Conservation (phyloP, 2,113 vertebrate species). For the Lucifuga dentata region DNA sequence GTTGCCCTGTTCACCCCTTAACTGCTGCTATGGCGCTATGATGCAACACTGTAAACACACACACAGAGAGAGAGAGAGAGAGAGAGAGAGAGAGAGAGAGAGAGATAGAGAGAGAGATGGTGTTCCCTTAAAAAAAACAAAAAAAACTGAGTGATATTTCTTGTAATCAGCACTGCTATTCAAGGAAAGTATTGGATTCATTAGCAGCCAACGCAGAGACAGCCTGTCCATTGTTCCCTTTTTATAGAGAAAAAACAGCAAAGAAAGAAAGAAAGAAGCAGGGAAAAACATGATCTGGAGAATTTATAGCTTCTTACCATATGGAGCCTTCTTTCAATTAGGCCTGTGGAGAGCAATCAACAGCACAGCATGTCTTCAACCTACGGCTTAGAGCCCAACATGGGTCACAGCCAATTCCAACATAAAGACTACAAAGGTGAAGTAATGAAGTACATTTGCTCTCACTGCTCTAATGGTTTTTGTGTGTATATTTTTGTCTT, state of each 20-base stretch:
- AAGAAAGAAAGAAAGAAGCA: constrained; percentile 29
- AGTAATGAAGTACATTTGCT: neutral
- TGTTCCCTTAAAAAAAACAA: constrained; percentile 43
- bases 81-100: neutral
- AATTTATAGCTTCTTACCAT: constrained; percentile 57
- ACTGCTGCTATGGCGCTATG: constrained; percentile 22
- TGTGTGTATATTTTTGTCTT: neutral
- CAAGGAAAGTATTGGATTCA: constrained; percentile 49
- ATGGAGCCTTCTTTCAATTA: constrained; percentile 52
- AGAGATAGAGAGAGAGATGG: constrained; percentile 3
- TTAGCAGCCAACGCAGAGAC: constrained; percentile 54
- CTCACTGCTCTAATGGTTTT: too few relatives aligned
- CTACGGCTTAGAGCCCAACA: constrained; percentile 1
- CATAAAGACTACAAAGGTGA: neutral
- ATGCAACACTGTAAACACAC: constrained; percentile 20
- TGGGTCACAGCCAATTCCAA: neutral
- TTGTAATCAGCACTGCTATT: constrained; percentile 43
- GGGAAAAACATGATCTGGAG: constrained; percentile 37
- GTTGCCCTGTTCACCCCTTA: constrained; percentile 27
- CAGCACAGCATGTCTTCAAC: constrained; percentile 23
- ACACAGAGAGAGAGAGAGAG: neutral
- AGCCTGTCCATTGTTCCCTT: constrained; percentile 50
- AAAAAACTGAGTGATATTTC: constrained; percentile 35
- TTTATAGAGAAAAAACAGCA: constrained; percentile 22
- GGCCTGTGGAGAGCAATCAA: constrained; percentile 40